Percentiles rank a stretch among this genome's conserved stretches.
Evolutionary conservation across 2,888 invertebrate species (phyloP).

Genomic region (Papilio demoleus): DNA sequence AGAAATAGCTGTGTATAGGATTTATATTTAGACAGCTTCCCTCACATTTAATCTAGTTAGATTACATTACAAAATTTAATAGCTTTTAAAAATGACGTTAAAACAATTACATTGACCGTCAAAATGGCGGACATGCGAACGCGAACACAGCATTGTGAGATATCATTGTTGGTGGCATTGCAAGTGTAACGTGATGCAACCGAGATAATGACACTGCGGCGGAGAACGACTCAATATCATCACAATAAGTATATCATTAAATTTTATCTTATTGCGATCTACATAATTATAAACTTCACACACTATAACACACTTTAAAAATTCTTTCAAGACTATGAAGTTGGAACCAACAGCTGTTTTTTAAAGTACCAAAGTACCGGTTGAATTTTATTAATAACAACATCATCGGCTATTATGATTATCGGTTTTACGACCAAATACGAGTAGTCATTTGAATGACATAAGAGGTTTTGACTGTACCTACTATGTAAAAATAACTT

Average conservation of each 20-base stretch:
- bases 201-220: conserved; percentile 50
- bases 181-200: conserved; percentile 35
- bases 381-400: no score
- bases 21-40: no score
- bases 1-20: no score
- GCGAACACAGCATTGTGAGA: conserved; percentile 29
- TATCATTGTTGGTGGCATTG: conserved; percentile 33
- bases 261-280: conserved; percentile 10
- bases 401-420: no score
- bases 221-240: conserved; percentile 31
- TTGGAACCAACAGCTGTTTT: no score
- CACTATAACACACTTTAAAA: background rate
- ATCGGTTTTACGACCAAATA: no score
- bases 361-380: no score
- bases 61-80: background rate
- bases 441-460: no score
- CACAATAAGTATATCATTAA: conserved; percentile 25
- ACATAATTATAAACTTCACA: background rate
- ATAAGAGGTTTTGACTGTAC: no score
- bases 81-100: conserved; percentile 1
- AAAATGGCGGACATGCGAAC: conserved; percentile 29
- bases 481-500: no score
- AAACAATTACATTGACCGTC: conserved; percentile 22
- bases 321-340: no score
- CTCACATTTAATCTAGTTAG: no score